A percentile compares a stretch with the other conserved stretches of the same genome.
phyloP scores from a whole-genome alignment of 1,140 invertebrate genomes.

The Trichonephila inaurata region DNA sequence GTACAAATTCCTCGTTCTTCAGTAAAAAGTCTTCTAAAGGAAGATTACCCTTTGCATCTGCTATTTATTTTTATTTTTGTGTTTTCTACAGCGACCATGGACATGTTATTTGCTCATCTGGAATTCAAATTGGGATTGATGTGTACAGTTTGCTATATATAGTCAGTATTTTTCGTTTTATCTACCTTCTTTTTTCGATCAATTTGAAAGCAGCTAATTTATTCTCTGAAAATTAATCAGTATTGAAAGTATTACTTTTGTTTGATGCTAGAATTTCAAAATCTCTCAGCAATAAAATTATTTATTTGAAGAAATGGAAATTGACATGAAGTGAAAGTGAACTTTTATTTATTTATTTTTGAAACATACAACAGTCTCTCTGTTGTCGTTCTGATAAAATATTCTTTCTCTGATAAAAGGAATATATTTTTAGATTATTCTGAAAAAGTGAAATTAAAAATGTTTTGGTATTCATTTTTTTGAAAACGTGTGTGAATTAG shows the following conservation, averaged over 20 bases:
- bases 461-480: too few species aligned
- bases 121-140: constrained; percentile 21
- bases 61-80: neutral
- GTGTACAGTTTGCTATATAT: neutral
- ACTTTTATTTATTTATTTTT: neutral
- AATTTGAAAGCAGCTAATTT: neutral
- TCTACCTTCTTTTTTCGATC: neutral
- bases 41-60: too few species aligned
- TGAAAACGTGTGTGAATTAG: too few species aligned
- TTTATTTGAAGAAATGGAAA: neutral
- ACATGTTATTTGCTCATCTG: neutral
- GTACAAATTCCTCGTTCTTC: neutral
- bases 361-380: neutral
- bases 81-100: neutral
- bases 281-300: neutral
- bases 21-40: neutral
- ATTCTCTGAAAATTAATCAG: neutral
- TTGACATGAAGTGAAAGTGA: neutral
- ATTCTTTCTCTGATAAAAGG: neutral
- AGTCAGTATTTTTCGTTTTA: neutral
- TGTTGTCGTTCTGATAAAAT: neutral
- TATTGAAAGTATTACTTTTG: neutral
- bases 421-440: too few species aligned
- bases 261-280: neutral
- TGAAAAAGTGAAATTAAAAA: too few species aligned